Evolutionary conservation across 2,113 vertebrate species (phyloP), one percentile per base, ranked within the genome.

Genomic region (Pseudonaja textilis): DNA sequence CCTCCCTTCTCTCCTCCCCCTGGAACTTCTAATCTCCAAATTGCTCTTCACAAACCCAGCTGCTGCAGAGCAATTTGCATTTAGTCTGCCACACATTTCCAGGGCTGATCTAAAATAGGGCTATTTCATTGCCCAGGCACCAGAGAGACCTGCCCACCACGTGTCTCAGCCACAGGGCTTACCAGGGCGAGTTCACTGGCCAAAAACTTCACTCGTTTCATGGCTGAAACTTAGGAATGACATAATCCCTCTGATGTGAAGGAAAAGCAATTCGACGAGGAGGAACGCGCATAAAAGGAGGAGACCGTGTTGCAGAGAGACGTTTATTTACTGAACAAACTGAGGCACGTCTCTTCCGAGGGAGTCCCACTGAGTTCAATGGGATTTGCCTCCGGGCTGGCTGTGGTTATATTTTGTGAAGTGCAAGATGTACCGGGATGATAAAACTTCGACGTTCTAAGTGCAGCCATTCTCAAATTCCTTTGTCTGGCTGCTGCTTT

Each of bases 81-180:
- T 92, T 61, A 50, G 45, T 55, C 69, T 85, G 93, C 81, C 92
- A 92, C 64, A 94, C 64, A 25, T 91, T 94, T 93, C 87, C 92
- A 74, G 34, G 93, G 39, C 87, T 0, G 0, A 94, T 85, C 50
- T 93, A 81, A 92, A 93, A 74, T 0, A 0, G 69, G 95, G 94
- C 95, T 93, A 94, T 93, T 96, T 94, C 93, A 89, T 25, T 96
- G 93, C 94, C 61, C 93, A 94, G 94, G 47, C 10, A 91, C 1
- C 6, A 47, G 3, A 92, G 59, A 92, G 56, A 52, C 81, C 86
- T 94, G 87, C 59, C 91, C 64, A 69, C 92, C 47, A 88, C 26
- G 0, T 26, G 22, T 45, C 55, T 89, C 89, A 94, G 5, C 87
- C 59, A 74, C 0, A 2, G 55, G 61, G 87, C 94, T 92, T 85